Percentiles rank a stretch among this genome's conserved stretches.
These are phyloP conservation scores for Neodon shergylaensis DNA, from an alignment of 2,113 vertebrate species.

Conservation along the genomic window DNA sequence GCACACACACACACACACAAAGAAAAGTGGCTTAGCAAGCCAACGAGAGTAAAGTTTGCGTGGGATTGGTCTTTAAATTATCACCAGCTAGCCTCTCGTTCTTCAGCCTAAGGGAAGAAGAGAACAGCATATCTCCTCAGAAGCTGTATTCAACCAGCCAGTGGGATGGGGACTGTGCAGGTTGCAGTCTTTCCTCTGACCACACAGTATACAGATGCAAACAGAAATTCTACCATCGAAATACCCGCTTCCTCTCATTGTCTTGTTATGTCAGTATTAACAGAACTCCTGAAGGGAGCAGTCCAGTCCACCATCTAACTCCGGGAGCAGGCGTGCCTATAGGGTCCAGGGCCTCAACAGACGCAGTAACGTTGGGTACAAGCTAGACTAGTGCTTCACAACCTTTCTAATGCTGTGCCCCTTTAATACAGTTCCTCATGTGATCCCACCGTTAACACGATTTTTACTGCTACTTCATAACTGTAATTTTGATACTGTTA, in stretches of 20 bases:
- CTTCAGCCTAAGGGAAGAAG: background rate
- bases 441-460: background rate
- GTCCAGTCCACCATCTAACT: background rate
- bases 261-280: background rate
- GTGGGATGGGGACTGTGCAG: background rate
- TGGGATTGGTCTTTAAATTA: background rate
- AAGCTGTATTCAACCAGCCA: background rate
- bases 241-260: background rate
- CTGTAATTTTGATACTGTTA: no score
- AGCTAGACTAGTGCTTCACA: background rate
- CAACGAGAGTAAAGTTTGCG: background rate
- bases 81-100: background rate
- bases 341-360: background rate
- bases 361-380: no score
- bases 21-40: background rate
- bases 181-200: background rate
- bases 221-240: background rate
- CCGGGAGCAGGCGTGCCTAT: background rate
- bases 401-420: background rate
- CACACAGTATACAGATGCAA: background rate
- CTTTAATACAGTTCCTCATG: background rate
- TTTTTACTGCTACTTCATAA: background rate
- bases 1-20: background rate
- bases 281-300: background rate
- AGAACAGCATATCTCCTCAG: accelerated